phyloP scores from a whole-genome alignment of 2,888 invertebrate genomes.

The Micoletzkya japonica region DNA sequence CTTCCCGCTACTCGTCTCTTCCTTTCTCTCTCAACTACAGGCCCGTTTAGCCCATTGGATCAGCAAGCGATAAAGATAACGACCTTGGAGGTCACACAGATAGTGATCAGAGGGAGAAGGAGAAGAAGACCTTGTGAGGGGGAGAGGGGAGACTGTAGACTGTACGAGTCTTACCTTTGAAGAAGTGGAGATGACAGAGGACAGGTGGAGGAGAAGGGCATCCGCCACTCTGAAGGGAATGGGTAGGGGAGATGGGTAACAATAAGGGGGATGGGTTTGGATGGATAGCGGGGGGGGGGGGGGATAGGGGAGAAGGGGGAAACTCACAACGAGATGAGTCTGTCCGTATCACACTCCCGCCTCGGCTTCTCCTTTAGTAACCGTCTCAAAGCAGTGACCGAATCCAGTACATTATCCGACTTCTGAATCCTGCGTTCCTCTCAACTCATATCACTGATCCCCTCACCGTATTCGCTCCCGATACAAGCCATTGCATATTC shows the following conservation, averaged over 20 bases:
- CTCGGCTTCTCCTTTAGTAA: slow-evolving; percentile 22
- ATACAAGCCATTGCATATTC: slow-evolving; percentile 25
- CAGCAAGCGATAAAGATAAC: background rate
- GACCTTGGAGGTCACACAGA: background rate
- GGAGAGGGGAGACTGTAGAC: background rate
- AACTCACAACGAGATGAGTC: slow-evolving; percentile 26
- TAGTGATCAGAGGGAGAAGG: background rate
- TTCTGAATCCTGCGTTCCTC: background rate
- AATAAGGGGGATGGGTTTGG: background rate
- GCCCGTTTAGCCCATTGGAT: background rate
- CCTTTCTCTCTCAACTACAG: background rate
- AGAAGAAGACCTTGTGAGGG: background rate
- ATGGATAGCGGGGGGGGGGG: background rate
- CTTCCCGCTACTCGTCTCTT: background rate
- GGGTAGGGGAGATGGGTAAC: background rate
- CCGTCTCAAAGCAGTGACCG: background rate
- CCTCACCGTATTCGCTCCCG: slow-evolving; percentile 7
- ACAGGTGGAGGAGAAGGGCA: slow-evolving; percentile 27
- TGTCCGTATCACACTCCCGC: slow-evolving; percentile 26
- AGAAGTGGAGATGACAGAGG: slow-evolving; percentile 6
- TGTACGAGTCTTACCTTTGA: background rate
- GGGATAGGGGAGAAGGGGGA: background rate
- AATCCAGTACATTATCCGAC: slow-evolving; percentile 14
- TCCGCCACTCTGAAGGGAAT: slow-evolving; percentile 17
- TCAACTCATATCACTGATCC: background rate